Percentiles rank a stretch among this genome's conserved stretches.
Conservation (phyloP, 2,113 vertebrate species). For the Lichenostomus cassidix region DNA sequence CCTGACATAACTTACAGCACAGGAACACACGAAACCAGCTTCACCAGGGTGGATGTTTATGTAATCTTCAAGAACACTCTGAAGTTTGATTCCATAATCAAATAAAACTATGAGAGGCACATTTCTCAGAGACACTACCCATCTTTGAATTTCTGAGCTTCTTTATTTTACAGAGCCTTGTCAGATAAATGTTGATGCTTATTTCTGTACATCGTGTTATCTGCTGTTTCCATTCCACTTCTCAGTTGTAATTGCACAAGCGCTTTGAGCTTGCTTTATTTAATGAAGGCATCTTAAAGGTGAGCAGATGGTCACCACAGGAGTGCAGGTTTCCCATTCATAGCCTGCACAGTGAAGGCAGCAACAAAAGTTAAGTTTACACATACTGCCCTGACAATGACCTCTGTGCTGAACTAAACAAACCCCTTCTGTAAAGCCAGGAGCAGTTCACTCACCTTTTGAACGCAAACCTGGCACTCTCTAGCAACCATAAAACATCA, state of each 20-base stretch:
- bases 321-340: neutral
- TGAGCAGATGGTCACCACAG: conserved; percentile 7
- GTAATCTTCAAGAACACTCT: conserved; percentile 13
- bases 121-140: neutral
- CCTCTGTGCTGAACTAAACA: conserved; percentile 9
- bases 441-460: neutral
- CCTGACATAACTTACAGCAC: conserved; percentile 48
- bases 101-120: conserved; percentile 13
- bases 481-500: neutral
- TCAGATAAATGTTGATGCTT: neutral
- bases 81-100: conserved; percentile 52
- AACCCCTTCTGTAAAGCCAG: neutral
- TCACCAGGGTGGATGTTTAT: conserved; percentile 21
- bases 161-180: neutral
- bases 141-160: neutral
- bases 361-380: neutral
- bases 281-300: neutral
- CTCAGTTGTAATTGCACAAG: neutral
- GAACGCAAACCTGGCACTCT: conserved; percentile 14
- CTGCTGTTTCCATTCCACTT: neutral
- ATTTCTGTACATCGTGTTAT: neutral
- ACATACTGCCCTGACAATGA: conserved; percentile 33
- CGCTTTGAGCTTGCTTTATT: neutral
- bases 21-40: conserved; percentile 50
- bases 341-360: neutral